A percentile compares a stretch with the other conserved stretches of the same genome.
These are phyloP conservation scores for Neoaliturus tenellus DNA, from an alignment of 2,888 invertebrate genomes.

Conservation along the genomic window DNA sequence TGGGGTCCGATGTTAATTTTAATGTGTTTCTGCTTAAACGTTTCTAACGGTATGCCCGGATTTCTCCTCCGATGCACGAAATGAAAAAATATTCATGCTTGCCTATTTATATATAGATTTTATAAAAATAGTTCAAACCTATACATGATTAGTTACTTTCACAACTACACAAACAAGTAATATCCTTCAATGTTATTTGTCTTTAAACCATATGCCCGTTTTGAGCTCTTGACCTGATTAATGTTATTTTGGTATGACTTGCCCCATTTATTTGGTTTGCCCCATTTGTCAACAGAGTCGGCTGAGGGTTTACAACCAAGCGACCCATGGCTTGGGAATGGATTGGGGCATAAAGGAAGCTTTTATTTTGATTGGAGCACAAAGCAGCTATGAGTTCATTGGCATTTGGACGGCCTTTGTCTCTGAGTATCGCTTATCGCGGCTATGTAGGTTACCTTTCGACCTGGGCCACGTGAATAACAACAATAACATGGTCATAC, in stretches of 20 bases:
- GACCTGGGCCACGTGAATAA: neutral
- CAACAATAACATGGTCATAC: too few species aligned
- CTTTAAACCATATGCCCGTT: too few species aligned
- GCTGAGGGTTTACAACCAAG: neutral
- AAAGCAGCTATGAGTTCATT: slow-evolving; percentile 13
- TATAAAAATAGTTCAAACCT: too few species aligned
- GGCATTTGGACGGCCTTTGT: slow-evolving; percentile 1
- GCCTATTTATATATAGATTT: too few species aligned
- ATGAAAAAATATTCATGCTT: too few species aligned
- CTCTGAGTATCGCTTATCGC: neutral
- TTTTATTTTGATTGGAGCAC: slow-evolving; percentile 29
- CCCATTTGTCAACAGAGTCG: neutral
- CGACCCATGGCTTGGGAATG: neutral
- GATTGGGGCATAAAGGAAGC: slow-evolving; percentile 14
- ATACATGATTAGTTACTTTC: too few species aligned
- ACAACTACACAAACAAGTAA: too few species aligned
- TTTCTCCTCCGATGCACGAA: too few species aligned
- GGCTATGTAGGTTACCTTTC: neutral
- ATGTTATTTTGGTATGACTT: neutral
- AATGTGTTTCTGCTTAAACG: too few species aligned
- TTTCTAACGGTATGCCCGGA: too few species aligned
- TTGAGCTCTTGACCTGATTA: neutral
- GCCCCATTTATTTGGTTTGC: neutral
- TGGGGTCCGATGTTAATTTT: too few species aligned
- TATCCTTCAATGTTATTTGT: too few species aligned